A percentile compares a stretch with the other conserved stretches of the same genome.
phyloP scores from a whole-genome alignment of 2,888 invertebrate species.

The Ichneumoninae sp. region DNA sequence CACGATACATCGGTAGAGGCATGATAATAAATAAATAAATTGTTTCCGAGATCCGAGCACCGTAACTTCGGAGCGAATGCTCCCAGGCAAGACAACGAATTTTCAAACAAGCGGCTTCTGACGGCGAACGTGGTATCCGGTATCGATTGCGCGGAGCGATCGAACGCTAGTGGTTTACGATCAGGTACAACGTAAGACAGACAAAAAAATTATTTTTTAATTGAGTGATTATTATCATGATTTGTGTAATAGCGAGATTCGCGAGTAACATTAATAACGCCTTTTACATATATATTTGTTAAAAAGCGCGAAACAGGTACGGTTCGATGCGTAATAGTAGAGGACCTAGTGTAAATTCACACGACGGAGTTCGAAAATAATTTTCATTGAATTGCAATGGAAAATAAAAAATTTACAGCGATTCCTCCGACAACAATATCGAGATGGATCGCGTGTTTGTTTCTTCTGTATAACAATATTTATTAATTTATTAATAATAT shows the following conservation, averaged over 20 bases:
- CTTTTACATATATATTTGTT: conserved; percentile 7
- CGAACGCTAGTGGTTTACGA: conserved; percentile 48
- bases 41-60: background rate
- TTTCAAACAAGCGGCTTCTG: conserved; percentile 18
- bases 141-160: conserved; percentile 12
- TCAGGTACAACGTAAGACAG: conserved; percentile 47
- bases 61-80: background rate
- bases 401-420: background rate
- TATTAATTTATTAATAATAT: background rate
- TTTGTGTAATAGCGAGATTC: conserved; percentile 22
- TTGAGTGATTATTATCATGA: conserved; percentile 8
- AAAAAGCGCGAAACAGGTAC: conserved; percentile 26
- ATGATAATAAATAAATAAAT: background rate
- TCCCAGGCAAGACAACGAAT: background rate
- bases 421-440: conserved; percentile 13
- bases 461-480: background rate
- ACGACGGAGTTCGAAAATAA: background rate
- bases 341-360: conserved; percentile 17
- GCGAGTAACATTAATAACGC: conserved; percentile 20
- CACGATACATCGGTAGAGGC: background rate
- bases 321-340: conserved; percentile 21
- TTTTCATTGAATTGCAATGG: background rate
- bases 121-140: conserved; percentile 6
- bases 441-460: background rate
- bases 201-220: background rate